phyloP scores from a whole-genome alignment of 2,888 invertebrate genomes.

The Ectobius pallidus region DNA sequence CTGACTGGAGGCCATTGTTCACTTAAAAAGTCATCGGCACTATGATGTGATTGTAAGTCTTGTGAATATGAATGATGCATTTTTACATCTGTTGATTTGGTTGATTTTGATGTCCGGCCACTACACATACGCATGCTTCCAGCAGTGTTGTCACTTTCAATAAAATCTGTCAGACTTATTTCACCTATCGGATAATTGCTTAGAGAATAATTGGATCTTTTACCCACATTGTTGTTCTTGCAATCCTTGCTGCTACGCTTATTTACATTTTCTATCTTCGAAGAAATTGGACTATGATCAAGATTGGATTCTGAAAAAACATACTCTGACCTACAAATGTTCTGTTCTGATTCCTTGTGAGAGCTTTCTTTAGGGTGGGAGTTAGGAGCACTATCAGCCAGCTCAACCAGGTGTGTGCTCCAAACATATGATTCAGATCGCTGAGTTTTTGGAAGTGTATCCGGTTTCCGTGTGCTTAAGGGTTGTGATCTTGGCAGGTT shows the following conservation, averaged over 20 bases:
- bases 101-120: conserved; percentile 4
- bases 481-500: not conserved
- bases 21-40: conserved; percentile 24
- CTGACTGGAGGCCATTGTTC: conserved; percentile 32
- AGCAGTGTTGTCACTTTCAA: conserved; percentile 19
- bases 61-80: conserved; percentile 36
- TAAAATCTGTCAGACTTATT: conserved; percentile 32
- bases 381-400: conserved; percentile 25
- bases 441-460: conserved; percentile 10
- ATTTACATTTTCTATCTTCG: conserved; percentile 28
- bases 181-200: conserved; percentile 34
- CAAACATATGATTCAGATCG: conserved; percentile 24
- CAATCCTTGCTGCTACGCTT: conserved; percentile 31
- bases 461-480: conserved; percentile 15
- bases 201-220: conserved; percentile 13
- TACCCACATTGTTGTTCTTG: conserved; percentile 31
- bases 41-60: conserved; percentile 34
- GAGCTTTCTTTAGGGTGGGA: conserved; percentile 11
- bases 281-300: not conserved
- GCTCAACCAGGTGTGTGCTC: conserved; percentile 31
- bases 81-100: conserved; percentile 32
- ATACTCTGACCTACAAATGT: conserved; percentile 36
- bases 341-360: conserved; percentile 10
- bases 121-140: conserved; percentile 17
- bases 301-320: conserved; percentile 36